phyloP scores from a whole-genome alignment of 2,113 vertebrate genomes.

The Hymenochirus boettgeri region DNA sequence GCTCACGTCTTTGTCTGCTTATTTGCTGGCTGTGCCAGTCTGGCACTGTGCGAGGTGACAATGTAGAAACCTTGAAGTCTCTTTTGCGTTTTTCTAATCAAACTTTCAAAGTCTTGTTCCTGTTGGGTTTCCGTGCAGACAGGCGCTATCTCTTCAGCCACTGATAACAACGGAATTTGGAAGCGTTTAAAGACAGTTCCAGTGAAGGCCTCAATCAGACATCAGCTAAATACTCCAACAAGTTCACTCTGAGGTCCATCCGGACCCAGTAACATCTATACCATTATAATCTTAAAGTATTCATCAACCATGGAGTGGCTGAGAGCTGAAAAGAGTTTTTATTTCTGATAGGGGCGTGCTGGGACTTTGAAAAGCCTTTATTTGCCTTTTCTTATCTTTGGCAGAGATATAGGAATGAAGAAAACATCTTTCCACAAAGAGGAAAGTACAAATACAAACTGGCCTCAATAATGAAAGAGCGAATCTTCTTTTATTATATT shows the following conservation, averaged over 20 bases:
- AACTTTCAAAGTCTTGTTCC: conserved; percentile 10
- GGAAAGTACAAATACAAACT: too few species aligned
- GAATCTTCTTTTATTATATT: too few species aligned
- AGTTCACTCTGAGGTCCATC: background rate
- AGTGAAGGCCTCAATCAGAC: conserved; percentile 8
- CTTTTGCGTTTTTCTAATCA: background rate
- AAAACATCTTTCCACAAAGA: conserved; percentile 1
- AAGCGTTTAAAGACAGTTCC: conserved; percentile 1
- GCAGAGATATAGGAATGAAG: conserved; percentile 8
- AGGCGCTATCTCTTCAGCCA: conserved; percentile 6
- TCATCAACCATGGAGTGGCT: background rate
- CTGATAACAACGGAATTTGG: conserved; percentile 22
- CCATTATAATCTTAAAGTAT: conserved; percentile 20
- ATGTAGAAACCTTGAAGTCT: background rate
- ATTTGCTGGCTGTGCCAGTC: too few species aligned
- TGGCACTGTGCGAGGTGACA: too few species aligned
- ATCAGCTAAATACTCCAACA: conserved; percentile 1
- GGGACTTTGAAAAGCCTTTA: conserved; percentile 24
- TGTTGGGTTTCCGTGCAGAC: background rate
- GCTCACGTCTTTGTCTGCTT: too few species aligned
- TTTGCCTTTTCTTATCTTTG: conserved; percentile 24
- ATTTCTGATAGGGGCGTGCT: background rate
- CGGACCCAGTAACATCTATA: background rate
- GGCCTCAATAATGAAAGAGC: too few species aligned
- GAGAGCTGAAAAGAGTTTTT: conserved; percentile 19